Base-by-base conservation (phyloP, 2,797 vertebrate genomes). In the Ataeniobius toweri region DNA sequence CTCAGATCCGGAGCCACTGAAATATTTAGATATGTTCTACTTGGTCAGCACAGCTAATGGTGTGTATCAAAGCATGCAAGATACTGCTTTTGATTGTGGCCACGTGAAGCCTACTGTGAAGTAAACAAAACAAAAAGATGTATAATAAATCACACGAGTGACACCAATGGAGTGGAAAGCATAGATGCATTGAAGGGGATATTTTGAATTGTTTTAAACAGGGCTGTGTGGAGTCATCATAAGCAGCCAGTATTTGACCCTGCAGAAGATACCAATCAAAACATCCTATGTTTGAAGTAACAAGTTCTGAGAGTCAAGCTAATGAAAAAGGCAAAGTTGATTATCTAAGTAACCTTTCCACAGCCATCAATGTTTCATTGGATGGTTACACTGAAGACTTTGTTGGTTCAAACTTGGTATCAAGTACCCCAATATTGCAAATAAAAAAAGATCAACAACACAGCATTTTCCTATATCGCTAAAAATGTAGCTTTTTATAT, bases 1-100 rank as follows among this genome's bases (percentile, higher is more conserved):
- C 56, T 59, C 36, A 48, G 50, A 71, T 44, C 31, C 63, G 26
- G 31, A 61, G 31, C 50, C 24, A 50, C 0, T 56, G 59, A 70
- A 75, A 53, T 55, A 41, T 72, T 81, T 41, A 46, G 28, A 73
- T 39, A 16, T 3, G 18, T 58, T 79, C 58, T 31, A 44, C 44
- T 68, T n/a, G 75, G 28, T 58, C 61, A 53, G 1, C 20, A 41
- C 1, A 41, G 67, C 41, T n/a, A 46, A 46, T 16, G 24, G 44
- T 46, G 10, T 44, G 65, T 22, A 68, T n/a, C 10, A n/a, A 68
- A n/a, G 9, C 3, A 6, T 24, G 44, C 41, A 69, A 69, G 44
- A 16, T 18, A 5, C 39, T 44, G 24, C 2, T 69, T 46, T 7
- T 26, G 24, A 26, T 46, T 26, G 24, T 3, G n/a, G 6, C 13